Evolutionary conservation across 2,888 invertebrate species (phyloP), one percentile per base, ranked within the genome.

Genomic region (Ornithoptera priamus): DNA sequence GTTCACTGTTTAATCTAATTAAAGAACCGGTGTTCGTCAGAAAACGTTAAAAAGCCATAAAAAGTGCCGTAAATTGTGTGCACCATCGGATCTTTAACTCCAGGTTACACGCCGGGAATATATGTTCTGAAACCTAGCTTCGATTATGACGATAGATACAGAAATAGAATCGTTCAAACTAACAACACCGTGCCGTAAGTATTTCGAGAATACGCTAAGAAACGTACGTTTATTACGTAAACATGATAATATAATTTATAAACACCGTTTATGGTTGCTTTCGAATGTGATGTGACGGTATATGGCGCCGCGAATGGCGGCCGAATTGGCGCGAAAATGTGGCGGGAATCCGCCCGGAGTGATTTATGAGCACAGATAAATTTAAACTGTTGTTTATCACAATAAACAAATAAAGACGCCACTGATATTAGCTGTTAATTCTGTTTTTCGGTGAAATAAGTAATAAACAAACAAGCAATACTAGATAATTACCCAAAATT

Each of bases 101-200:
- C n/a, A 53, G 53, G 53, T 53, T n/a, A 53, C 53, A n/a, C 53
- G n/a, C 18, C 53, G 15, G 53, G 39, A 53, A 53, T n/a, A 53
- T 53, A 30, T 30, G 6, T 17, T 53, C 18, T 22, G 42, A 57
- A 62, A 68, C 24, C 57, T 46, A 62, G 36, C 62, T 59, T n/a
- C 8, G 60, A 57, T 39, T 46, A 65, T 61, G 30, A n/a, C 22
- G 56, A 53, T 22, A 10, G 8, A n/a, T 1, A 57, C 46, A 65
- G 46, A 69, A 62, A 69, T 69, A 66, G 65, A 57, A 36, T 39
- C 39, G 58, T 24, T 46, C 65, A 65, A 46, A 22, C 42, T 57
- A 69, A 65, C 62, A 65, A 62, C 42, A 39, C 58, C 24, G n/a
- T 62, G 30, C 62, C 46, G 42, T 8, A 22, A 20, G 18, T 68